Evolutionary conservation across 2,888 invertebrate species (phyloP).

Genomic region (Ferrisia virgata): DNA sequence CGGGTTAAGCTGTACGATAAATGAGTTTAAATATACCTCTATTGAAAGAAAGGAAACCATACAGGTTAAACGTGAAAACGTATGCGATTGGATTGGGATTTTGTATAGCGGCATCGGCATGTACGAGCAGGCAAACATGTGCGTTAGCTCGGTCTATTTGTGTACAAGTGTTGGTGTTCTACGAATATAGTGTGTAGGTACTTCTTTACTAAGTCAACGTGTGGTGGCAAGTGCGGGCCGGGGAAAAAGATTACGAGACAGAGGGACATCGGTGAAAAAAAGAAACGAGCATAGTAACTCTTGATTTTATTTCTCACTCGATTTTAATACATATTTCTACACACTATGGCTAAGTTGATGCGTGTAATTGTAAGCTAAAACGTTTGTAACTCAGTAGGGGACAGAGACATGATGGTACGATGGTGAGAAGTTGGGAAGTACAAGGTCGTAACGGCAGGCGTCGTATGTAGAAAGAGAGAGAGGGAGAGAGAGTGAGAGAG

Average conservation of each 20-base stretch:
- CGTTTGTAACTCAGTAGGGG: constrained; percentile 19
- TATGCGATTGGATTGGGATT: not conserved
- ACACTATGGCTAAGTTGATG: constrained; percentile 13
- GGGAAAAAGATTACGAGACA: not conserved
- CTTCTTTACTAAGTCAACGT: too few species aligned
- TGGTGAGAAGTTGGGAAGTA: not conserved
- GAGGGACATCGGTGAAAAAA: not conserved
- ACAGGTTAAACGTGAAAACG: constrained; percentile 1
- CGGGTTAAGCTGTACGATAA: not conserved
- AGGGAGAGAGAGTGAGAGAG: too few species aligned
- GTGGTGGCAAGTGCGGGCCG: not conserved
- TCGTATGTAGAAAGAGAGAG: too few species aligned
- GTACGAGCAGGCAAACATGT: not conserved
- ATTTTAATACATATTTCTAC: not conserved
- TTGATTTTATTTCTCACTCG: not conserved
- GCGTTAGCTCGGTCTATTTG: not conserved
- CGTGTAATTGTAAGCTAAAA: constrained; percentile 18
- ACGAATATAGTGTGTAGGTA: not conserved
- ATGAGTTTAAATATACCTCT: not conserved
- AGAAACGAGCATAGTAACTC: not conserved
- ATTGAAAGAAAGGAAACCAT: constrained; percentile 9
- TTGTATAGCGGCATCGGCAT: not conserved
- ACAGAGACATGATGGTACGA: not conserved
- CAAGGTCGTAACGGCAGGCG: not conserved
- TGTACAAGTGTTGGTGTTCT: not conserved